These are phyloP conservation scores for Cyrtorhinus lividipennis DNA, from an alignment of 1,140 invertebrate species.

Conservation along the genomic window DNA sequence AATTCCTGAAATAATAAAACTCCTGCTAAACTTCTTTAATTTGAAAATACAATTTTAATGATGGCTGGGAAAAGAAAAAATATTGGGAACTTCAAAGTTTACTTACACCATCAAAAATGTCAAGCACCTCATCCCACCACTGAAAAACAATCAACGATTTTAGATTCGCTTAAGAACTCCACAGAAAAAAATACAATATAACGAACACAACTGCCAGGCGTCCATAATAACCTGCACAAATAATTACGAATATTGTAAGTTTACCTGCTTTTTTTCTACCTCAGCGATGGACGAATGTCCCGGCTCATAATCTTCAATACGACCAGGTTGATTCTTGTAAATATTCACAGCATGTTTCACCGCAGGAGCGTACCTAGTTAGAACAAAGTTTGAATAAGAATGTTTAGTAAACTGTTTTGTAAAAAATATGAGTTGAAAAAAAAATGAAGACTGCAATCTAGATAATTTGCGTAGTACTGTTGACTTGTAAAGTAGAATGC, in stretches of 20 bases:
- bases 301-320: conserved; percentile 86
- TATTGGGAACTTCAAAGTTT: conserved; percentile 26
- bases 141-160: conserved; percentile 42
- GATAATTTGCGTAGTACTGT: too few species aligned
- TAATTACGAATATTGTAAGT: too few species aligned
- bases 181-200: conserved; percentile 6
- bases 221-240: too few species aligned
- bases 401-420: too few species aligned
- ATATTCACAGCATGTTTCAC: conserved; percentile 56
- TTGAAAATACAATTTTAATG: background rate
- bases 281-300: conserved; percentile 78
- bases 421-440: too few species aligned
- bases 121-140: conserved; percentile 88
- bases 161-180: background rate
- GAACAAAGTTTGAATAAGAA: too few species aligned
- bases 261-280: conserved; percentile 74
- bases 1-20: conserved; percentile 15
- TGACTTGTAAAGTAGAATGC: too few species aligned
- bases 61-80: background rate
- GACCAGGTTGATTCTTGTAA: conserved; percentile 74
- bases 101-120: conserved; percentile 83
- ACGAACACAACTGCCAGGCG: background rate
- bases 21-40: background rate
- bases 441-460: too few species aligned
- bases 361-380: conserved; percentile 26